A percentile compares a stretch with the other conserved stretches of the same genome.
Conservation (phyloP, 2,113 vertebrate species). For the Tetrax tetrax region DNA sequence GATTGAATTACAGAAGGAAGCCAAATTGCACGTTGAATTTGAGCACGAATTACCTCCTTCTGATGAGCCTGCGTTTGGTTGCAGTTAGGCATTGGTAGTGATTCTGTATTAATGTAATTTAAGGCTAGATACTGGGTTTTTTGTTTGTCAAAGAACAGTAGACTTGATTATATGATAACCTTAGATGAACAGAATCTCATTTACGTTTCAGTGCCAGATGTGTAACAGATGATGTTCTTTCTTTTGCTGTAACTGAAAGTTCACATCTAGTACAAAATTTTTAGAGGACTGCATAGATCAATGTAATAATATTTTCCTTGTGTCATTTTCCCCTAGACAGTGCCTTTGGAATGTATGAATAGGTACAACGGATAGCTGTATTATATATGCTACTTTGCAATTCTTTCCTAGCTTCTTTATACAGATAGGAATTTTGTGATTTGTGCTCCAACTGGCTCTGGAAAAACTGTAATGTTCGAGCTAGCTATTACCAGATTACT, state of each 20-base stretch:
- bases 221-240: neutral
- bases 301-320: neutral
- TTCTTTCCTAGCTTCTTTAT: constrained; percentile 89
- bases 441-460: constrained; percentile 95
- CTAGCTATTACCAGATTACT: constrained; percentile 92
- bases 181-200: neutral
- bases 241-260: neutral
- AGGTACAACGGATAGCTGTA: neutral
- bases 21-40: neutral
- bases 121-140: neutral
- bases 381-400: neutral
- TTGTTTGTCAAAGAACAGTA: neutral
- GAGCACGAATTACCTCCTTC: neutral
- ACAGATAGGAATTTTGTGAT: constrained; percentile 92
- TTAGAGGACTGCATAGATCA: neutral
- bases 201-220: neutral
- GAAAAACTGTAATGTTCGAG: constrained; percentile 96
- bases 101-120: neutral
- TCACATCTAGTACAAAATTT: neutral
- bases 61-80: neutral
- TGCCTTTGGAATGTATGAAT: neutral
- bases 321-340: neutral
- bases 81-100: neutral
- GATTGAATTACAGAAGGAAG: too few species aligned
- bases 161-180: neutral